Evolutionary conservation across 2,888 invertebrate species (phyloP).

Genomic region (Halictus ligatus): DNA sequence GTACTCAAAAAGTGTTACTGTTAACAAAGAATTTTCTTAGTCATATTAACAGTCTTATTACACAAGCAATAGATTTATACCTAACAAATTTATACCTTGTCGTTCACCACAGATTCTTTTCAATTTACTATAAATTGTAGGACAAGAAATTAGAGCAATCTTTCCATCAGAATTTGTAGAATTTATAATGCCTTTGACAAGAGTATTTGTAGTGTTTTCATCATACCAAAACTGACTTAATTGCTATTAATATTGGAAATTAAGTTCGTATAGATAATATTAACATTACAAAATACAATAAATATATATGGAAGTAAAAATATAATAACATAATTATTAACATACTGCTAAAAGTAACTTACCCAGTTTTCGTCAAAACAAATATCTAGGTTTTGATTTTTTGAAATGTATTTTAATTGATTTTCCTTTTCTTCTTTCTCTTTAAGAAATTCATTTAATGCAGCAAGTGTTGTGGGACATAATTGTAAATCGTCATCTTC

Average conservation of each 20-base stretch:
- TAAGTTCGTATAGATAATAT: background rate
- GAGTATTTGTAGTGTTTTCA: conserved; percentile 89
- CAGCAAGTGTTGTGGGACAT: conserved; percentile 90
- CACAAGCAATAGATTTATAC: background rate
- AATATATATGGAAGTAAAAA: background rate
- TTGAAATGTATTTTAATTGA: conserved; percentile 83
- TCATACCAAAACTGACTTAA: conserved; percentile 99
- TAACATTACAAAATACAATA: conserved; percentile 23
- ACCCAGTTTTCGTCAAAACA: conserved; percentile 94
- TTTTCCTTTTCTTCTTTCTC: conserved; percentile 89
- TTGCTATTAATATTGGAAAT: conserved; percentile 88
- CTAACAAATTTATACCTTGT: conserved; percentile 83
- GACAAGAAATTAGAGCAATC: conserved; percentile 95
- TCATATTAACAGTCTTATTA: conserved; percentile 10
- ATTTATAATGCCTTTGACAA: conserved; percentile 89
- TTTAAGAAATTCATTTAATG: conserved; percentile 91
- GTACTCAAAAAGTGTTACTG: conserved; percentile 92
- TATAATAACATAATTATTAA: background rate
- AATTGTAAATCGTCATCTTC: conserved; percentile 87
- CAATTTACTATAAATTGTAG: conserved; percentile 91
- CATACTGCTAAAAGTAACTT: conserved; percentile 63
- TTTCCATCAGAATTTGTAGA: conserved; percentile 86
- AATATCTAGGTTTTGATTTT: conserved; percentile 83
- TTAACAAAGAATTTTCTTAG: conserved; percentile 79
- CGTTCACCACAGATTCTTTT: conserved; percentile 85